Base-by-base conservation (phyloP, 2,797 vertebrate species). In the Phoebastria nigripes region DNA sequence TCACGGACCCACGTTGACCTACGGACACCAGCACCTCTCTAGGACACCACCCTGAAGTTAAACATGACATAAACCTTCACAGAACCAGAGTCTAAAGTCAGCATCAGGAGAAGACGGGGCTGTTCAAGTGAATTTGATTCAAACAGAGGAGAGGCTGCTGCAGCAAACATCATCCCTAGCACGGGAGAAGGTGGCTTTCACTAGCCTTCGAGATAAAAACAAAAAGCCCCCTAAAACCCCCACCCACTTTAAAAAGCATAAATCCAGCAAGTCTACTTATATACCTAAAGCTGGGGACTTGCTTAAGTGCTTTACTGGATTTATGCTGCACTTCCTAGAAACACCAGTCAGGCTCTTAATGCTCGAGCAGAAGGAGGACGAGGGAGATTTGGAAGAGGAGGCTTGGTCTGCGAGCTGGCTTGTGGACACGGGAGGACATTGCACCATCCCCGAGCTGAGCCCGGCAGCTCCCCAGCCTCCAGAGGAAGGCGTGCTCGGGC, bases 361-460 rank as follows among this genome's bases (percentile, higher is more conserved):
- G 58, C 74, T 59, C 2, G 3, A 76, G 84, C 56, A 84, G 81
- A 3, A 87, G 63, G 56, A 59, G 29, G 79, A 66, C 0, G 3
- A 78, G 31, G 69, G 33, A 59, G 47, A 15, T 31, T 4, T 5
- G 22, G 52, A 79, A 69, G 58, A 3, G 8, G 74, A 66, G 52
- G 21, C 21, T 58, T 4, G 33, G 39, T 28, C 49, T 66, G 44
- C 21, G 5, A 9, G 37, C 67, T 79, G 20, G 14, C 31, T 35
- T 33, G 24, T 0, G 0, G 65, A 44, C 28, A 55, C 6, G 2
- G 3, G 3, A 47, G 52, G 31, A 66, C 41, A 12, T 1, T 4
- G 19, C 37, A 12, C 33, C 13, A 1, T 16, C 22, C 25, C 47
- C 0, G 6, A 35, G 46, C 33, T 0, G 11, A 74, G 62, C 47